These are phyloP conservation scores for Drosophila kambysellisi DNA, from an alignment of 2,888 invertebrate species.

Conservation along the genomic window DNA sequence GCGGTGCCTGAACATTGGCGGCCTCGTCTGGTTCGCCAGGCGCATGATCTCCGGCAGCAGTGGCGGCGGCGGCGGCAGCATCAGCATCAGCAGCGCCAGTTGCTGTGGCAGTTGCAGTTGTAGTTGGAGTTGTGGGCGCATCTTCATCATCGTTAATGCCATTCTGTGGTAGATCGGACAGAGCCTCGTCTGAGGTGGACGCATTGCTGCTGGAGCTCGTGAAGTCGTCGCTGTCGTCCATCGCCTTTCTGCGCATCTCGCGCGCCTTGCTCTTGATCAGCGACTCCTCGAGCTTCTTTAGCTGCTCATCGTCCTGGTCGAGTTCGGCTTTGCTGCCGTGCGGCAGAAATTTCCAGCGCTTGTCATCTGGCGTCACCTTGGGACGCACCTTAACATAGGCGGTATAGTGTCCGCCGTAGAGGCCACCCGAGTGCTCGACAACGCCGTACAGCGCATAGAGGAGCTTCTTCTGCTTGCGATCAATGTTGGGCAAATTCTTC, in stretches of 20 bases:
- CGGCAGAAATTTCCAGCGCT: slow-evolving; percentile 91
- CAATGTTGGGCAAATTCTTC: slow-evolving; percentile 87
- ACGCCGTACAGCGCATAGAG: slow-evolving; percentile 97
- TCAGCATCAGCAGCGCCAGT: background rate
- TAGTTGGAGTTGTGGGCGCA: slow-evolving; percentile 25
- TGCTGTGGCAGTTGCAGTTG: slow-evolving; percentile 8
- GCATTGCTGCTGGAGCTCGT: slow-evolving; percentile 86
- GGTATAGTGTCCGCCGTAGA: slow-evolving; percentile 94
- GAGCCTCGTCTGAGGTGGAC: slow-evolving; percentile 57
- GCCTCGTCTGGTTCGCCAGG: slow-evolving; percentile 80
- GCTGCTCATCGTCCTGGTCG: slow-evolving; percentile 86
- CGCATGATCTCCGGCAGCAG: background rate
- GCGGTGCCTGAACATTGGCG: slow-evolving; percentile 85
- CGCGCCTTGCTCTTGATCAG: slow-evolving; percentile 83
- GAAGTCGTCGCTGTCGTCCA: slow-evolving; percentile 86
- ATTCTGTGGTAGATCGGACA: slow-evolving; percentile 27
- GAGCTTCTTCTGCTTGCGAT: slow-evolving; percentile 88
- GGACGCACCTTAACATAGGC: slow-evolving; percentile 96
- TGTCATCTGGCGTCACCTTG: slow-evolving; percentile 87
- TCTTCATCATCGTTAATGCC: slow-evolving; percentile 19
- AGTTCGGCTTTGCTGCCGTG: slow-evolving; percentile 87
- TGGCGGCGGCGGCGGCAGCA: no score
- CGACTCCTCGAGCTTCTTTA: slow-evolving; percentile 84
- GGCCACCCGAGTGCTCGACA: slow-evolving; percentile 96
- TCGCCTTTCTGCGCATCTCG: slow-evolving; percentile 82